Evolutionary conservation across 2,888 invertebrate genomes (phyloP).

Genomic region (Pilophorus perplexus): DNA sequence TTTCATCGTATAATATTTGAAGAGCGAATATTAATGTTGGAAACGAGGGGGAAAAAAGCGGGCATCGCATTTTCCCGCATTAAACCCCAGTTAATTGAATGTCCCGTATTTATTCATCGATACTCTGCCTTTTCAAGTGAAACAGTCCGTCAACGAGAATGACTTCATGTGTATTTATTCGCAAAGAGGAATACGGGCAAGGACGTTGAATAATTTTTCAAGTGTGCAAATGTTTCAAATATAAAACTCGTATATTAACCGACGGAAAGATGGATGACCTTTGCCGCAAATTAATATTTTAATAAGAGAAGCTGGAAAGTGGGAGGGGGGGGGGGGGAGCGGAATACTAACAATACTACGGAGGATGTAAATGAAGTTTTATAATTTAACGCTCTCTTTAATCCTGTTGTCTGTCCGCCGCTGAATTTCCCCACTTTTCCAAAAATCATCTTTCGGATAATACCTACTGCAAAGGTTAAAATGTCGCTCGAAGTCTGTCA

Average conservation of each 20-base stretch:
- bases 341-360: too few species aligned
- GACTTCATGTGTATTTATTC: too few species aligned
- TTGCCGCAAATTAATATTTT: background rate
- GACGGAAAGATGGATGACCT: slow-evolving; percentile 13
- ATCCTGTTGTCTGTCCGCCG: too few species aligned
- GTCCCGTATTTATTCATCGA: slow-evolving; percentile 21
- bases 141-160: background rate
- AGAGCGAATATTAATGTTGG: background rate
- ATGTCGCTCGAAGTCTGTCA: too few species aligned
- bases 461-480: too few species aligned
- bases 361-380: slow-evolving; percentile 1
- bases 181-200: background rate
- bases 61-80: background rate
- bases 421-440: too few species aligned
- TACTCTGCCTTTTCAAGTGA: background rate
- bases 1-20: too few species aligned
- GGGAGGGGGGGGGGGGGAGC: background rate
- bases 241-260: background rate
- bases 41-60: background rate
- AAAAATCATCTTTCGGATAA: too few species aligned
- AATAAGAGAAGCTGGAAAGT: background rate
- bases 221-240: background rate
- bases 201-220: background rate
- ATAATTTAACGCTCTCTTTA: too few species aligned
- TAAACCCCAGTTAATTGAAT: slow-evolving; percentile 14